phyloP scores from a whole-genome alignment of 2,797 vertebrate species.

The Esox lucius region DNA sequence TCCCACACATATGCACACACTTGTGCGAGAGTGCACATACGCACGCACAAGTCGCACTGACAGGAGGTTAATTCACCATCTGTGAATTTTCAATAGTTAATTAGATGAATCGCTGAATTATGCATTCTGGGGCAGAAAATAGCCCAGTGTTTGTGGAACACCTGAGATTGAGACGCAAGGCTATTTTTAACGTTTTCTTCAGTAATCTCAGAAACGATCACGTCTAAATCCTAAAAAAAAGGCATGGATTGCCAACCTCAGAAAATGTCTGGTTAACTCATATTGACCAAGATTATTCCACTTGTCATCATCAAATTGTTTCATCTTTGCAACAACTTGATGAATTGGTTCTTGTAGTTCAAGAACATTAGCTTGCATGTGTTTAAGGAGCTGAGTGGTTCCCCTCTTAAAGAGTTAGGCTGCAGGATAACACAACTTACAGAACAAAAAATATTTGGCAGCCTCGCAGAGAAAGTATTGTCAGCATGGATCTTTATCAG shows the following conservation, averaged over 20 bases:
- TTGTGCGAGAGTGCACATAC: not conserved
- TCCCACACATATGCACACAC: slow-evolving; percentile 3
- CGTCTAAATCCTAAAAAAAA: slow-evolving; percentile 11
- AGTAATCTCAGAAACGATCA: slow-evolving; percentile 24
- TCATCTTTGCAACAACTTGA: not conserved
- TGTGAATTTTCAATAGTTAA: slow-evolving; percentile 79
- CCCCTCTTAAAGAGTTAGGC: not conserved
- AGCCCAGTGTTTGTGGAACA: slow-evolving; percentile 57
- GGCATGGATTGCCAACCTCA: not conserved
- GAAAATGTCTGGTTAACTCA: not conserved
- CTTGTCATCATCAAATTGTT: not conserved
- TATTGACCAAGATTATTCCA: not conserved
- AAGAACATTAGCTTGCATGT: not conserved
- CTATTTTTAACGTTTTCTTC: slow-evolving; percentile 40
- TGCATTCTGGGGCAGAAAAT: slow-evolving; percentile 65
- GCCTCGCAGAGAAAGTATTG: slow-evolving; percentile 25
- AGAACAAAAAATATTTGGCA: slow-evolving; percentile 18
- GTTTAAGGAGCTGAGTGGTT: not conserved
- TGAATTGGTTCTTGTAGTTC: not conserved
- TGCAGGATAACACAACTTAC: not conserved
- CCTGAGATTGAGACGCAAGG: slow-evolving; percentile 47
- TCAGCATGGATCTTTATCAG: slow-evolving; percentile 4
- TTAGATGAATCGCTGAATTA: slow-evolving; percentile 74
- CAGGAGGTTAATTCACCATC: slow-evolving; percentile 73
- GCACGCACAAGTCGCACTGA: slow-evolving; percentile 57